Evolutionary conservation across 1,140 invertebrate species (phyloP).

Genomic region (Aphidius ervi): DNA sequence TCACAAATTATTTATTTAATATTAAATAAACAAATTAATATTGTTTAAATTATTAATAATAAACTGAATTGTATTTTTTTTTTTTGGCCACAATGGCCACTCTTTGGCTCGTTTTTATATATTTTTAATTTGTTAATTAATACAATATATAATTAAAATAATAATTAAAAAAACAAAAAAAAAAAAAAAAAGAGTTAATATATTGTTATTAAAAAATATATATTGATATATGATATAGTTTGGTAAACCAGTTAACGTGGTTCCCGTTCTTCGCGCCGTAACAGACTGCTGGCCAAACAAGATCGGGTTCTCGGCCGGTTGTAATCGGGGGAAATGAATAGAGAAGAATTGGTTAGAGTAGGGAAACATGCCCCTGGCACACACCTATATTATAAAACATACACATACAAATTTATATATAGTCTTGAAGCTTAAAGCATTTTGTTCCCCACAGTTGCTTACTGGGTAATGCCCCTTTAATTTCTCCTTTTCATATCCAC

Average conservation of each 20-base stretch:
- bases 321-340: constrained; percentile 23
- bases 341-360: constrained; percentile 17
- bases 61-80: not conserved
- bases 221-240: not conserved
- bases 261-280: constrained; percentile 52
- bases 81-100: constrained; percentile 9
- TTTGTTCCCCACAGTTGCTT: not conserved
- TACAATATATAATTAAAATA: too few species aligned
- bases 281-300: constrained; percentile 48
- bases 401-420: not conserved
- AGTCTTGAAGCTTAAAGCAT: too few species aligned
- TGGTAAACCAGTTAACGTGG: constrained; percentile 47
- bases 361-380: constrained; percentile 8
- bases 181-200: not conserved
- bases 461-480: not conserved
- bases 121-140: not conserved
- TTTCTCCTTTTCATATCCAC: constrained; percentile 4
- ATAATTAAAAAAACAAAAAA: too few species aligned
- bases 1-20: not conserved
- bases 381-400: not conserved
- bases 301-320: constrained; percentile 34
- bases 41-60: too few species aligned
- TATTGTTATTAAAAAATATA: not conserved
- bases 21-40: too few species aligned
- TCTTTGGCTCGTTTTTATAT: not conserved